Base-by-base conservation (phyloP, 1,140 invertebrate species). In the Brachionus paranguensis region DNA sequence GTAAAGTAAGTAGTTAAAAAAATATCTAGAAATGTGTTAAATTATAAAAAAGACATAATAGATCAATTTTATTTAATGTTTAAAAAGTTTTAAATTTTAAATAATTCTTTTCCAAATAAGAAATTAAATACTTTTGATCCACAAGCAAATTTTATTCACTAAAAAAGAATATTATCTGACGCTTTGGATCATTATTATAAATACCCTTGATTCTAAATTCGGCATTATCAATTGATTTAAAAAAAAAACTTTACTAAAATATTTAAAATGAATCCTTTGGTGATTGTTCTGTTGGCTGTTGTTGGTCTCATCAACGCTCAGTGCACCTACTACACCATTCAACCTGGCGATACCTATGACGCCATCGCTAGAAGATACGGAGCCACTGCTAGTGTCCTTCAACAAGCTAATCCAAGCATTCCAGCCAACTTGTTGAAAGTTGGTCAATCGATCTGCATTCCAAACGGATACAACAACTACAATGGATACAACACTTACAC, bases 301-400 rank as follows among this genome's bases (percentile, higher is more conserved):
- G 37, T 72, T 72, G 68, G 68, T 17, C 37, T 72, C 29, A 72
- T 72, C 68, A 72, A 72, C n/a, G 68, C 68, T 17, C 68, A 72
- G 11, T 72, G 68, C 33, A 72, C 29, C 17, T 72, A 72, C n/a
- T 72, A 72, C n/a, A 72, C 68, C 33, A 41, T 72, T 72, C 68
- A 72, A 20, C 68, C 68, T 11, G 68, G 68, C 14, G 68, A 72
- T 45, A 72, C 68, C n/a, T 72, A 72, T 72, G 68, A 72, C 17
- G 29, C 68, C 29, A 72, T 72, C 14, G 68, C 68, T 20, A 72
- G 68, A 72, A 72, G 68, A 72, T 72, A 72, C n/a, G 68, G 68
- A 37, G 41, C 68, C 33, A 72, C 1, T 72, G 33, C 33, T 41
- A 41, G 12, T 72, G 68, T 37, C n/a, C n/a, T 72, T 72, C 68